These are phyloP conservation scores for Lasioglossum malachurum DNA, from an alignment of 2,888 invertebrate species.

Conservation along the genomic window DNA sequence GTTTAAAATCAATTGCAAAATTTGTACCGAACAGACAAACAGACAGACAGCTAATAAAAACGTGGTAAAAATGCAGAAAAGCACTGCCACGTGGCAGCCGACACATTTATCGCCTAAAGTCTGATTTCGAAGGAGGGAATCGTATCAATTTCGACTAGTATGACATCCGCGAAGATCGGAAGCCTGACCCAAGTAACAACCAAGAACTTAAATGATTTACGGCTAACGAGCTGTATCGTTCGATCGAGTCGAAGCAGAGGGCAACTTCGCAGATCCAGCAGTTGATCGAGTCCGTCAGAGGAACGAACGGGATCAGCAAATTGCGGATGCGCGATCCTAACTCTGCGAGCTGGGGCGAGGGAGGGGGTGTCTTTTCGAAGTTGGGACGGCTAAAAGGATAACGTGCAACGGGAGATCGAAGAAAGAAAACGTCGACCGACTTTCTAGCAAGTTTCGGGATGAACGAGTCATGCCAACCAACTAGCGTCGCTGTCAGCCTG, in stretches of 20 bases:
- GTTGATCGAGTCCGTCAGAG: conserved; percentile 48
- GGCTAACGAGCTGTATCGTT: conserved; percentile 12
- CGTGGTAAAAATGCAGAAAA: no score
- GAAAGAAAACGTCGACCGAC: conserved; percentile 58
- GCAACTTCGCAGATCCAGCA: conserved; percentile 42
- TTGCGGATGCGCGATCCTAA: conserved; percentile 36
- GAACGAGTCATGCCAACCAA: conserved; percentile 49
- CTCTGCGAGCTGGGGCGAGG: conserved; percentile 1
- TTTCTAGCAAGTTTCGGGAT: conserved; percentile 55
- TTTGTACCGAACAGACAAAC: no score
- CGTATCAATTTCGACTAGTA: background rate
- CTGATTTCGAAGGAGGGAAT: background rate
- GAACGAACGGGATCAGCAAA: conserved; percentile 55
- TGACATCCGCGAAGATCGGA: background rate
- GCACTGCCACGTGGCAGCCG: background rate
- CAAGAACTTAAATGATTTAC: conserved; percentile 11
- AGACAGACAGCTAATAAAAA: no score
- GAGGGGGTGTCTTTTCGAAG: conserved; percentile 31
- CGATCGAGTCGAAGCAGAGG: conserved; percentile 2
- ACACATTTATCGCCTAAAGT: background rate
- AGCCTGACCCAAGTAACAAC: background rate
- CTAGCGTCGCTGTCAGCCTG: conserved; percentile 47
- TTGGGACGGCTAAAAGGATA: conserved; percentile 36
- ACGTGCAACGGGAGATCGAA: conserved; percentile 26
- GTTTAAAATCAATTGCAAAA: no score